Conservation (phyloP, 2,797 vertebrate genomes). For the Micromesistius poutassou region DNA sequence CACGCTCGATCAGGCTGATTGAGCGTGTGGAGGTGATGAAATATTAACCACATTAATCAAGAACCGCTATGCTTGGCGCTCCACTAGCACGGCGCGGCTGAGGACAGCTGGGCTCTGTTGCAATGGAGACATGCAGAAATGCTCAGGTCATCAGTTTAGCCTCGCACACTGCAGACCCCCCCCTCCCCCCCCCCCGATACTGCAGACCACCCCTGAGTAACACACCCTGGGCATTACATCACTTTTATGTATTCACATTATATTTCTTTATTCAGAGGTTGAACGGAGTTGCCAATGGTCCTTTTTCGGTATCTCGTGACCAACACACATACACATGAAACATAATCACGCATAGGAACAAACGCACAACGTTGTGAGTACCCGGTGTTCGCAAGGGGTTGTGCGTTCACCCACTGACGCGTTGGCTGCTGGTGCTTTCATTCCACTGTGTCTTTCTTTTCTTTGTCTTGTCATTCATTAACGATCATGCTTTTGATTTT, state of each 20-base stretch:
- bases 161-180: neutral
- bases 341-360: neutral
- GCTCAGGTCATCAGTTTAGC: neutral
- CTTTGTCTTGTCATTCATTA: slow-evolving; percentile 49
- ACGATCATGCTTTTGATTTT: slow-evolving; percentile 61
- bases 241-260: too few relatives aligned
- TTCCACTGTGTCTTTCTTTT: slow-evolving; percentile 28
- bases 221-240: neutral
- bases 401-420: slow-evolving; percentile 8
- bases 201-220: neutral
- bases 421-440: slow-evolving; percentile 36
- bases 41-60: neutral
- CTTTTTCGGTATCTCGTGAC: too few relatives aligned
- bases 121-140: neutral
- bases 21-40: neutral
- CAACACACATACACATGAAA: neutral
- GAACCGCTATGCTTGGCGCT: neutral
- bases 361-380: too few relatives aligned
- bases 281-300: neutral
- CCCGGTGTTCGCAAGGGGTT: neutral
- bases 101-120: neutral
- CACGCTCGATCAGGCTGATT: neutral
- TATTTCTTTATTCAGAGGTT: too few relatives aligned
- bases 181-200: neutral
- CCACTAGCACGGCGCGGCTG: neutral